Evolutionary conservation across 2,888 invertebrate species (phyloP).

Genomic region (Aleiodes alternator): DNA sequence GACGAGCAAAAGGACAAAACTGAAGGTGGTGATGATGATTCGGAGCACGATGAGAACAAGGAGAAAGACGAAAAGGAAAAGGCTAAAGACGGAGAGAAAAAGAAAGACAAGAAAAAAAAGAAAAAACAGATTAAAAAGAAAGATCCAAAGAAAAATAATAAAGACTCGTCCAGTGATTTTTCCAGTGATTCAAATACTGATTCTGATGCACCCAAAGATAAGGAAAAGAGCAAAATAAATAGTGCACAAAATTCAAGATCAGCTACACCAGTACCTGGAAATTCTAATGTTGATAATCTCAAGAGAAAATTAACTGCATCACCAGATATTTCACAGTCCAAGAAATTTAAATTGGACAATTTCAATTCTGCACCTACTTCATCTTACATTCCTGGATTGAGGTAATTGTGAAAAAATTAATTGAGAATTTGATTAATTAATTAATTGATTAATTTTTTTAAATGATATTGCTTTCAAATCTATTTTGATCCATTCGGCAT

Average conservation of each 20-base stretch:
- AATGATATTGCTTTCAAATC: too few relatives aligned
- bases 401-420: conserved; percentile 63
- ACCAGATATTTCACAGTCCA: conserved; percentile 74
- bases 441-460: too few relatives aligned
- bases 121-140: conserved; percentile 71
- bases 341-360: conserved; percentile 77
- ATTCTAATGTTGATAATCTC: conserved; percentile 62
- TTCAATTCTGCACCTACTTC: conserved; percentile 71
- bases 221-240: conserved; percentile 74
- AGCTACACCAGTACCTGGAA: conserved; percentile 74
- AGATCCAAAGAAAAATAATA: conserved; percentile 64
- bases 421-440: neutral
- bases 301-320: conserved; percentile 53
- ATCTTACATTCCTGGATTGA: conserved; percentile 76
- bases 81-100: conserved; percentile 72
- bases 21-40: conserved; percentile 82
- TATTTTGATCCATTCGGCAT: too few relatives aligned
- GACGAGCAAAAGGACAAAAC: conserved; percentile 89
- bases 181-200: conserved; percentile 70
- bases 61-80: conserved; percentile 80
- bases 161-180: conserved; percentile 72
- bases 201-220: conserved; percentile 60
- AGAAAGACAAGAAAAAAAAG: conserved; percentile 73
- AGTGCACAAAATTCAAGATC: conserved; percentile 77
- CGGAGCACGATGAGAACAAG: conserved; percentile 80